These are phyloP conservation scores for Agrypnia vestita DNA, from an alignment of 1,140 invertebrate genomes.

Conservation along the genomic window DNA sequence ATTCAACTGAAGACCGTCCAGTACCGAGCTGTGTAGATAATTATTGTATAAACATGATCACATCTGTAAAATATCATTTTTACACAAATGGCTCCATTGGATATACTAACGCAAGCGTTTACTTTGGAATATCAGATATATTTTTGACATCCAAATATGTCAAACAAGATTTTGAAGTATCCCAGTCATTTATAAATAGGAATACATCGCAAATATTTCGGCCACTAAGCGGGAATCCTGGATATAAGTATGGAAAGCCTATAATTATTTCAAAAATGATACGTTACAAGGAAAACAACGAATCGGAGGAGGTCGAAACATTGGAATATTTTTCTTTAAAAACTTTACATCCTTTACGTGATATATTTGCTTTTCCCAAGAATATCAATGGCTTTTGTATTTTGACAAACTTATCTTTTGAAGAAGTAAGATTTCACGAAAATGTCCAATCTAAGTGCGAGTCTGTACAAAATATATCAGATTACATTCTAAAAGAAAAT, in stretches of 20 bases:
- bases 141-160: constrained; percentile 63
- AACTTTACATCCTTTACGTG: constrained; percentile 63
- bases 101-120: constrained; percentile 67
- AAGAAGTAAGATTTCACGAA: constrained; percentile 71
- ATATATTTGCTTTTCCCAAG: constrained; percentile 69
- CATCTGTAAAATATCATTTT: constrained; percentile 72
- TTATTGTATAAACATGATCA: constrained; percentile 69
- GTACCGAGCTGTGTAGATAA: constrained; percentile 58
- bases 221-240: constrained; percentile 79
- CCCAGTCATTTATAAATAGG: constrained; percentile 71
- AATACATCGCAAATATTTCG: constrained; percentile 64
- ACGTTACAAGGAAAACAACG: constrained; percentile 58
- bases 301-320: constrained; percentile 61
- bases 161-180: constrained; percentile 71
- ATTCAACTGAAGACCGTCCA: constrained; percentile 56
- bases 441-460: constrained; percentile 70
- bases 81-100: constrained; percentile 76
- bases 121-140: constrained; percentile 67
- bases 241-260: constrained; percentile 78
- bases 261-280: constrained; percentile 73
- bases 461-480: constrained; percentile 59
- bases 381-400: constrained; percentile 67
- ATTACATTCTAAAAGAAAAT: constrained; percentile 65
- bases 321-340: constrained; percentile 60
- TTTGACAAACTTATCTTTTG: constrained; percentile 63